Percentiles rank a stretch among this genome's conserved stretches.
These are phyloP conservation scores for Magallana angulata DNA, from an alignment of 1,140 invertebrate species.

Conservation along the genomic window DNA sequence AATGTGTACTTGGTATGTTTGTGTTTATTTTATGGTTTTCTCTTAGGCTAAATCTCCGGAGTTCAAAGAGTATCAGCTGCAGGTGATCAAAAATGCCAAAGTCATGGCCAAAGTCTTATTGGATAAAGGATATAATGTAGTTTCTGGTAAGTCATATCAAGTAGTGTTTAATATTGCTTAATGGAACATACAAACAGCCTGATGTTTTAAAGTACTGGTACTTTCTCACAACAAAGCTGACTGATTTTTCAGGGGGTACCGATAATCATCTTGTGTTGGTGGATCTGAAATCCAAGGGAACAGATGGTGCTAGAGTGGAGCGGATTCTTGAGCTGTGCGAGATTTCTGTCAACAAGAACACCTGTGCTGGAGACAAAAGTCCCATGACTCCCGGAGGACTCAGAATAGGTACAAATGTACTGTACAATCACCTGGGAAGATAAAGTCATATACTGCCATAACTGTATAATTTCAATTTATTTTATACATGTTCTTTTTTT, in stretches of 20 bases:
- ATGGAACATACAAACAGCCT: background rate
- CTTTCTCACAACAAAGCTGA: background rate
- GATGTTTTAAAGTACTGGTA: background rate
- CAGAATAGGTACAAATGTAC: conserved; percentile 66
- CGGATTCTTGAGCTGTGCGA: conserved; percentile 92
- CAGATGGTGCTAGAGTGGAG: conserved; percentile 93
- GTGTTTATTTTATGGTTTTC: conserved; percentile 1
- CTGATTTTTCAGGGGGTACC: conserved; percentile 80
- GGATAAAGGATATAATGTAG: conserved; percentile 80
- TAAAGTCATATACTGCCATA: too few species aligned
- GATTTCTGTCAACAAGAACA: conserved; percentile 99
- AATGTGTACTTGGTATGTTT: background rate
- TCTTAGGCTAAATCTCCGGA: conserved; percentile 82
- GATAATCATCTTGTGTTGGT: conserved; percentile 86
- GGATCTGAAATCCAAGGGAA: conserved; percentile 85
- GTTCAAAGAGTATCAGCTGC: conserved; percentile 91
- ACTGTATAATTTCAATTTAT: too few species aligned
- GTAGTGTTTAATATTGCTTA: background rate
- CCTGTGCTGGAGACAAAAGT: conserved; percentile 92
- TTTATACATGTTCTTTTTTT: too few species aligned
- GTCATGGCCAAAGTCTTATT: conserved; percentile 78
- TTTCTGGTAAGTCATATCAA: conserved; percentile 77
- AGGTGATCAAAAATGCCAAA: conserved; percentile 85
- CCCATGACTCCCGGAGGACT: conserved; percentile 93
- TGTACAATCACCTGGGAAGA: too few species aligned